A percentile compares a stretch with the other conserved stretches of the same genome.
Evolutionary conservation across 2,888 invertebrate species (phyloP).

Genomic region (Clusia tigrina): DNA sequence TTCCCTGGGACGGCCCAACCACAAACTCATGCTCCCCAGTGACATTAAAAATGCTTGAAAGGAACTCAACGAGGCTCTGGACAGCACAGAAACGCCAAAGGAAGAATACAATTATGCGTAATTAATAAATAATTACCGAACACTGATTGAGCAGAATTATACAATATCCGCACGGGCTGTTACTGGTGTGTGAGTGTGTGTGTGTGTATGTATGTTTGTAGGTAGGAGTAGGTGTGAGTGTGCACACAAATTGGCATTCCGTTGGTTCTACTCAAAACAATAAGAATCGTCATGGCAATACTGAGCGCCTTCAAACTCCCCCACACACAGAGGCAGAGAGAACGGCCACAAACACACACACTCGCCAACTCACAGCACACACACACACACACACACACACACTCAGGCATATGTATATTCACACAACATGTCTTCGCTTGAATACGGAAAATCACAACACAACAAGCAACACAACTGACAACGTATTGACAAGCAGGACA

Average conservation of each 20-base stretch:
- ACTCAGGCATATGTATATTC: too few relatives aligned
- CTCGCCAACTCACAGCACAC: neutral
- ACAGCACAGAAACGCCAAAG: too few relatives aligned
- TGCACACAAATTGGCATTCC: constrained; percentile 13
- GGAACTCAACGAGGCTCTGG: neutral
- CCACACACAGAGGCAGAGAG: neutral
- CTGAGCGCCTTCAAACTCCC: too few relatives aligned
- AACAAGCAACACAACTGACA: neutral
- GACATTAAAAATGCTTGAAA: too few relatives aligned
- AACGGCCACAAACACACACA: neutral
- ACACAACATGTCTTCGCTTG: too few relatives aligned
- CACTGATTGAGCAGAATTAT: constrained; percentile 39
- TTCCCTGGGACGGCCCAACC: too few relatives aligned
- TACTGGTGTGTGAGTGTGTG: neutral
- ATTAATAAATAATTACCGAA: constrained; percentile 45
- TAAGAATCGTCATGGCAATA: too few relatives aligned
- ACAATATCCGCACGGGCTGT: constrained; percentile 16
- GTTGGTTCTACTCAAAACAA: neutral
- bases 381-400: neutral
- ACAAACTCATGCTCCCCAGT: too few relatives aligned
- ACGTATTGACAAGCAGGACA: neutral
- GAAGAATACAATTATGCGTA: constrained; percentile 35
- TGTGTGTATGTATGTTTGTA: too few relatives aligned
- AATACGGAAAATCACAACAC: too few relatives aligned
- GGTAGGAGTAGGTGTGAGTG: too few relatives aligned